Conservation (phyloP, 2,113 vertebrate genomes). For the Cricetomys ansorgei region DNA sequence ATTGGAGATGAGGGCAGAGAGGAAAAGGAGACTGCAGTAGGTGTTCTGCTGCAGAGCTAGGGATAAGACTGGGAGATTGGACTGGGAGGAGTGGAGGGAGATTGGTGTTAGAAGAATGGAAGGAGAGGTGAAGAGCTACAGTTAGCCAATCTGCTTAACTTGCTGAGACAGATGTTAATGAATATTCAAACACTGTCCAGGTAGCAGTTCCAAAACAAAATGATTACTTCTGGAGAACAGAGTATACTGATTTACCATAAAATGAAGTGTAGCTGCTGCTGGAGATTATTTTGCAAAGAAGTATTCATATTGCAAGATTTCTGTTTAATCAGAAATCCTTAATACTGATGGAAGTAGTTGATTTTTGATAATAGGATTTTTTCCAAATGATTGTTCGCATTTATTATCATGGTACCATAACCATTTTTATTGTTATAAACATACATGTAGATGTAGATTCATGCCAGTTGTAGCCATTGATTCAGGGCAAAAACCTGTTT, state of each 20-base stretch:
- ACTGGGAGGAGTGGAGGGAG: not conserved
- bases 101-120: too few relatives aligned
- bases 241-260: not conserved
- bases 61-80: not conserved
- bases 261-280: not conserved
- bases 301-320: conserved; percentile 45
- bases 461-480: too few relatives aligned
- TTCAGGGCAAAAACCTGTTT: too few relatives aligned
- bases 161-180: conserved; percentile 29
- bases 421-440: conserved; percentile 34
- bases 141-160: not conserved
- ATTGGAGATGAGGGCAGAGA: not conserved
- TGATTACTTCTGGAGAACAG: conserved; percentile 27
- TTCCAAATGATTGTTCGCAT: conserved; percentile 19
- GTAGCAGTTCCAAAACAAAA: conserved; percentile 8
- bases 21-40: not conserved
- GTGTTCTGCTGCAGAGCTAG: not conserved
- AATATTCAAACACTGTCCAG: not conserved
- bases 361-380: conserved; percentile 18
- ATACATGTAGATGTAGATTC: conserved; percentile 25
- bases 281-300: conserved; percentile 28
- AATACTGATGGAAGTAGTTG: not conserved
- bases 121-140: not conserved
- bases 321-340: conserved; percentile 6
- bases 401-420: not conserved